Evolutionary conservation across 2,113 vertebrate species (phyloP), one percentile per base, ranked within the genome.

Genomic region (Syrrhaptes paradoxus): DNA sequence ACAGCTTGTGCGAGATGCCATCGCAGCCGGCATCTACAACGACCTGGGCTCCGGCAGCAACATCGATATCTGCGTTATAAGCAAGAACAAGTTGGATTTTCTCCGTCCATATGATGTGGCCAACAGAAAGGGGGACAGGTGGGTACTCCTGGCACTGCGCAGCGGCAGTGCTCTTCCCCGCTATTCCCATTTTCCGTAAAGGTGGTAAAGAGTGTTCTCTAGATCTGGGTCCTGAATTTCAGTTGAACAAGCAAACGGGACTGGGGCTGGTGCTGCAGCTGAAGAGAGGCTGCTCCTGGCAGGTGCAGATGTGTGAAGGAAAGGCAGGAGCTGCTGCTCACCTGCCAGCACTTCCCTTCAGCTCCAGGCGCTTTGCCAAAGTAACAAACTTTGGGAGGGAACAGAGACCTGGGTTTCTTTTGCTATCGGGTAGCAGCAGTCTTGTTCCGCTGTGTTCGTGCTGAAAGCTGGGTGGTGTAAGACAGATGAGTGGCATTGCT

Each of bases 1-100:
- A 93, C 97, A 93, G 89, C 97, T 99, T 32, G 99, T 99, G 88
- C 98, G 98, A 9, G 99, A 99, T 7, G 99, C 99, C 73, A 99
- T 99, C 8, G 98, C 99, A 14, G 99, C 99, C 1, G 99, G 99
- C 26, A 99, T 99, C 93, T 99, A 98, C 95, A 99, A 99, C 2
- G 99, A 99, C 80, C 97, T 99, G 96, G 99, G 99, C 88, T 99
- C 99, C 0, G 99, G 99, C 91, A 99, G 99, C 89, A 99, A 99
- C 97, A 99, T 99, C 0, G 99, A 99, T 85, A 95, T 99, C 68
- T 99, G 99, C 2, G 99, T 99, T 31, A 99, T 99, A 92, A 99
- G 98, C 95, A 99, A 99, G 96, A 98, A 46, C 94, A 99, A 99
- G 77, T 87, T 99, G 98, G 99, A 99, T 65, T 99, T 99, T 78